Evolutionary conservation across 2,888 invertebrate species (phyloP), one percentile per base, ranked within the genome.

Genomic region (Scaptodrosophila latifasciaeformis): DNA sequence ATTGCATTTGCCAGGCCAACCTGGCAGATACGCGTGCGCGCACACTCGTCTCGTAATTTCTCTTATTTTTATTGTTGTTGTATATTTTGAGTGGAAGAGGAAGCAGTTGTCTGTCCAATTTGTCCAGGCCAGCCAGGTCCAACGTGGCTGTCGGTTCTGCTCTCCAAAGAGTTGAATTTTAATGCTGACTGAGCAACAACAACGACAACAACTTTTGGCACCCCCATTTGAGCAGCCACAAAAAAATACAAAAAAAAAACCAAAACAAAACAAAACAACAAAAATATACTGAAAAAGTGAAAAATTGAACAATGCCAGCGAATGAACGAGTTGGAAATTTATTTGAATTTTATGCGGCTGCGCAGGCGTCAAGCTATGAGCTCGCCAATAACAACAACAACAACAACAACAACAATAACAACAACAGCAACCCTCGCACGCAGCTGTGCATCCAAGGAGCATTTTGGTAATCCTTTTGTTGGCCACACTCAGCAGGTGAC

Each of bases 301-400:
- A 68, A 75, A 75, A 75, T 81, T 80, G 49, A 72, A 81, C 57
- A 60, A 56, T 44, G 66, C 56, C 48, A 53, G 52, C 54, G 72
- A 78, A 75, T 62, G 76, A 81, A 78, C 65, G 72, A 80, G 81
- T 77, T 69, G 70, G 63, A 65, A 82, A 82, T 83, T 83, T 82
- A 82, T 82, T 81, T 82, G 68, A 70, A 82, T 82, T 82, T 82
- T 82, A 82, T 82, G 83, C 81, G 64, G 52, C 66, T 49, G 57
- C 56, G 62, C 62, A 56, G 52, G 49, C 66, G 56, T 63, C 46
- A 29, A 24, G 9, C 15, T 10, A n/a, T n/a, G n/a, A 35, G 50
- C 51, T 42, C 10, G 12, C 37, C 47, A 12, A 29, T 9, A 31
- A 21, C 29, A 27, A 12, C 31, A 27, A n/a, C 13, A 24, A 12